phyloP scores from a whole-genome alignment of 2,113 vertebrate species.

The Lampris incognitus region DNA sequence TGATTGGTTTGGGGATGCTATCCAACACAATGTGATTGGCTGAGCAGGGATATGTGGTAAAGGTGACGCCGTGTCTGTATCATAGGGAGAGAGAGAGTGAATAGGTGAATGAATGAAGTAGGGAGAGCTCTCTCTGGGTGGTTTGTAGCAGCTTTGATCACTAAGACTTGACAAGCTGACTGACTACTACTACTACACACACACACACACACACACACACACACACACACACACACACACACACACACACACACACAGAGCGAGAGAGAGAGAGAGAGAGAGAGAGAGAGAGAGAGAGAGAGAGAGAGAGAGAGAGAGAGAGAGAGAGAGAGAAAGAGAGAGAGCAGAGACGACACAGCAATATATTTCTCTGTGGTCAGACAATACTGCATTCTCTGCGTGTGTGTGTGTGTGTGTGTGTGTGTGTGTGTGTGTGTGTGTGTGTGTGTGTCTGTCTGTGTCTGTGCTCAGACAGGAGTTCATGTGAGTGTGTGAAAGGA shows the following conservation, averaged over 20 bases:
- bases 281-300: background rate
- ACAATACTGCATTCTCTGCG: slow-evolving; percentile 58
- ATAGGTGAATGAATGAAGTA: slow-evolving; percentile 59
- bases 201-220: slow-evolving; percentile 23
- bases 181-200: slow-evolving; percentile 51
- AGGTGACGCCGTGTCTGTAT: slow-evolving; percentile 50
- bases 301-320: too few species aligned
- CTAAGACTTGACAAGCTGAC: slow-evolving; percentile 72
- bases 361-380: slow-evolving; percentile 47
- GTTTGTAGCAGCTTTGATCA: slow-evolving; percentile 78
- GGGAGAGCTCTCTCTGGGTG: slow-evolving; percentile 75
- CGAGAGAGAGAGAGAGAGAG: too few species aligned
- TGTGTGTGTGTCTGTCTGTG: slow-evolving; percentile 35
- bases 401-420: slow-evolving; percentile 5
- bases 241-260: slow-evolving; percentile 33
- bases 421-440: slow-evolving; percentile 11
- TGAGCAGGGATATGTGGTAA: slow-evolving; percentile 45
- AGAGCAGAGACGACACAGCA: slow-evolving; percentile 11
- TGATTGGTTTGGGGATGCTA: slow-evolving; percentile 55
- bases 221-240: slow-evolving; percentile 37
- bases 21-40: slow-evolving; percentile 37
- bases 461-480: slow-evolving; percentile 39
- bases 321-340: background rate
- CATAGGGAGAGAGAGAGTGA: slow-evolving; percentile 23
- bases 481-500: slow-evolving; percentile 66